These are phyloP conservation scores for Indri indri DNA, from an alignment of 2,113 vertebrate genomes.

Conservation along the genomic window DNA sequence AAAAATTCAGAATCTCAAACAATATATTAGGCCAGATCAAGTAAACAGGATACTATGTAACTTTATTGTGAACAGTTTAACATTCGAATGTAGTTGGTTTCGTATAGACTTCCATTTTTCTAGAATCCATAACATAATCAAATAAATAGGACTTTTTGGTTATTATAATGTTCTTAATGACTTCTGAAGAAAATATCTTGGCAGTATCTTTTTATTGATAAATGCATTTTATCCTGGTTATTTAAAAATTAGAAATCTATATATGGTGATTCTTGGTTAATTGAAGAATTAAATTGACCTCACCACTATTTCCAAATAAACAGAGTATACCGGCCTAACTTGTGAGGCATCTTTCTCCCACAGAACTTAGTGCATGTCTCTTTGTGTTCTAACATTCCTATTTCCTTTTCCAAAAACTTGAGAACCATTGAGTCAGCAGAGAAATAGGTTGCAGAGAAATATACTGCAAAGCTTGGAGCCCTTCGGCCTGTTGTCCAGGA, in stretches of 20 bases:
- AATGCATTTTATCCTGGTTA: not conserved
- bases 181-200: conserved; percentile 32
- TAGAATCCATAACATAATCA: conserved; percentile 2
- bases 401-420: conserved; percentile 44
- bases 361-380: not conserved
- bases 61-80: conserved; percentile 12
- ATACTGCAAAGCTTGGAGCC: not conserved
- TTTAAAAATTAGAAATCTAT: conserved; percentile 10
- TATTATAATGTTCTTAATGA: not conserved
- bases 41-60: not conserved
- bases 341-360: not conserved
- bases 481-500: conserved; percentile 5
- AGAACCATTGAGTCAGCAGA: not conserved
- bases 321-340: not conserved
- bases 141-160: not conserved
- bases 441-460: not conserved
- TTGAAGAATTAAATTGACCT: not conserved
- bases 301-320: conserved; percentile 10
- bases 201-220: conserved; percentile 20
- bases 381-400: not conserved
- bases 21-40: not conserved
- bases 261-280: not conserved
- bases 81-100: not conserved
- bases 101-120: conserved; percentile 9
- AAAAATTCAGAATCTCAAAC: not conserved